Percentiles rank a stretch among this genome's conserved stretches.
Conservation (phyloP, 2,797 vertebrate species). For the Alca torda region DNA sequence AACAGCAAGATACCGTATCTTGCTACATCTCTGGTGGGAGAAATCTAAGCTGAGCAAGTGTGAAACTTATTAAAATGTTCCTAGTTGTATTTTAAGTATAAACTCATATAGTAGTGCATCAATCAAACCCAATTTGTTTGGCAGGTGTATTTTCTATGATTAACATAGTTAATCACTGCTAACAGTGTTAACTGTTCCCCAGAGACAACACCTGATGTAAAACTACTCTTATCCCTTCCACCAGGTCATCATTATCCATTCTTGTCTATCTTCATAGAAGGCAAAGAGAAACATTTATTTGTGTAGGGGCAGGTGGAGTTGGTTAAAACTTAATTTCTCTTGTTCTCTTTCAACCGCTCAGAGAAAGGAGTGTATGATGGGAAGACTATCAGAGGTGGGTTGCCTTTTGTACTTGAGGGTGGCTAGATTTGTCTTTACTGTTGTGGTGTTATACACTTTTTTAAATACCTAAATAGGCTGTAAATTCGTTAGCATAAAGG, state of each 20-base stretch:
- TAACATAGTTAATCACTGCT: neutral
- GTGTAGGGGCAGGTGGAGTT: constrained; percentile 58
- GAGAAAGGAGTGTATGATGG: constrained; percentile 71
- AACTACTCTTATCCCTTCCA: neutral
- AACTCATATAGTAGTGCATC: neutral
- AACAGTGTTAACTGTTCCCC: constrained; percentile 21
- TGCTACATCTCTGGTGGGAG: neutral
- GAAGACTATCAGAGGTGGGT: constrained; percentile 72
- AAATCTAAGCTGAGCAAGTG: neutral
- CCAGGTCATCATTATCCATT: constrained; percentile 14
- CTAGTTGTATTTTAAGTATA: neutral
- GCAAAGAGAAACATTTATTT: constrained; percentile 57
- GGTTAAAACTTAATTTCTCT: constrained; percentile 70
- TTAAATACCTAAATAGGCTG: constrained; percentile 36
- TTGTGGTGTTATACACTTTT: constrained; percentile 37
- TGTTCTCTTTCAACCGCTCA: constrained; percentile 71
- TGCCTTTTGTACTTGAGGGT: constrained; percentile 70
- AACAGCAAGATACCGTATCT: neutral
- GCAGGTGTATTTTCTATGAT: neutral
- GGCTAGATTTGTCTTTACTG: constrained; percentile 63
- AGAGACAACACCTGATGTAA: constrained; percentile 2
- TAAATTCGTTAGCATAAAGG: constrained; percentile 6
- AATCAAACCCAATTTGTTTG: neutral
- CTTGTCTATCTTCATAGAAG: constrained; percentile 43
- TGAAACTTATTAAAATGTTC: neutral